Evolutionary conservation across 2,797 vertebrate species (phyloP), one percentile per base, ranked within the genome.

Genomic region (Enteromius radiatus): DNA sequence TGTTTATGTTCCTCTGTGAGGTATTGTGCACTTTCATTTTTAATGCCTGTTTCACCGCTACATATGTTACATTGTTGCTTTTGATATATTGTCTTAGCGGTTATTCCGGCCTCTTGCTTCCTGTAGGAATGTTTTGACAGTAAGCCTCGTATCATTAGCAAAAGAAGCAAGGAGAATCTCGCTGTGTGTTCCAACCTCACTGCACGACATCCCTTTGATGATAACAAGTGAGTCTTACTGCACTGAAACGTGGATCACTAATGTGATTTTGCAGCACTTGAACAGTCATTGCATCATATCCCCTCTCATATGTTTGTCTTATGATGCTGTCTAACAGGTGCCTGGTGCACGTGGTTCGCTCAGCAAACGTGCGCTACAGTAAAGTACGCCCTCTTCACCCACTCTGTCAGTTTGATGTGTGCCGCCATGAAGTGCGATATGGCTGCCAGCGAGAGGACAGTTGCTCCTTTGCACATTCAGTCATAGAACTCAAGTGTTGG

Each of bases 121-220:
- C 68, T 43, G 2, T 93, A 99, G 98, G 97, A 98, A 94, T 99
- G 98, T 93, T 99, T 99, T 92, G 98, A 99, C 94, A 98, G 97
- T 93, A 99, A 99, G 90, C 98, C 98, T 89, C 96, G 97, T 87
- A 98, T 98, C 89, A 99, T 99, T 92, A 99, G 98, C 94, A 99
- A 98, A 91, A 96, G 96, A 91, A 98, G 96, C 91, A 97, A 98
- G 93, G 98, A 99, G 88, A 97, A 96, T 64, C 94, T 97, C 2
- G 93, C 96, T 0, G 96, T 98, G 87, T 99, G 98, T 90, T 98
- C 97, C 85, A 99, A 99, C 92, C 96, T 97, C 90, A 97, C 96
- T 85, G 97, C 96, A 88, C 96, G 96, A 92, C 98, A 99, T 91
- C 95, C 93, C 71, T 99, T 99, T 86, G 96, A 98, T 69, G 96